Evolutionary conservation across 2,113 vertebrate species (phyloP).

Genomic region (Caracal caracal): DNA sequence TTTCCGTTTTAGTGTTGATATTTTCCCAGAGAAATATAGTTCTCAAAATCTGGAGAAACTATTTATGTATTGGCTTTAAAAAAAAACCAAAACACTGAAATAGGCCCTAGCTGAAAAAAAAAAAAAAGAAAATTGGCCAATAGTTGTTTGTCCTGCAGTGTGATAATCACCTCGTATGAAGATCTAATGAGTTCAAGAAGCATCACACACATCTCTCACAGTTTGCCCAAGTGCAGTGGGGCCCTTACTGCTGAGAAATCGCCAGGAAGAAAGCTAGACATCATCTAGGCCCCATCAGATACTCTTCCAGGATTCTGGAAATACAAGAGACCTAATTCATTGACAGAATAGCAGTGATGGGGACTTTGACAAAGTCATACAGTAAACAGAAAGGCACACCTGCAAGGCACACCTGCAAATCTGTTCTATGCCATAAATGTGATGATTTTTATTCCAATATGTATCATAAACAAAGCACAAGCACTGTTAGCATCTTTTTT

Average conservation of each 20-base stretch:
- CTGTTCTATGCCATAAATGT: neutral
- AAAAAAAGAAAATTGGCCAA: neutral
- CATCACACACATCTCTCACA: neutral
- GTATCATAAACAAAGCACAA: neutral
- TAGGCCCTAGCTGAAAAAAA: neutral
- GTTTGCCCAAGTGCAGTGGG: neutral
- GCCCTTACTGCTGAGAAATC: neutral
- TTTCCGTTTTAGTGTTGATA: conserved; percentile 12
- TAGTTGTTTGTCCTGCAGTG: neutral
- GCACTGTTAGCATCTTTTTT: neutral
- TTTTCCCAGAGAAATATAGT: neutral
- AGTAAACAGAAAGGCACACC: neutral
- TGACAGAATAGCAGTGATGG: neutral
- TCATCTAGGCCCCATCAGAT: neutral
- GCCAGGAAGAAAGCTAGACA: neutral
- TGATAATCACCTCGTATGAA: neutral
- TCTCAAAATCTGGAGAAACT: neutral
- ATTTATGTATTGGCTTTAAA: neutral
- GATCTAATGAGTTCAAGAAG: neutral
- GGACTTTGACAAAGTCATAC: neutral
- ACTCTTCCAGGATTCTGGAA: neutral
- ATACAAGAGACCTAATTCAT: neutral
- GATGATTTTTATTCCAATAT: neutral
- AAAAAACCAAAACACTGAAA: neutral
- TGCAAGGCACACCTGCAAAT: neutral